Base-by-base conservation (phyloP, 2,113 vertebrate genomes). In the Acanthochromis polyacanthus region DNA sequence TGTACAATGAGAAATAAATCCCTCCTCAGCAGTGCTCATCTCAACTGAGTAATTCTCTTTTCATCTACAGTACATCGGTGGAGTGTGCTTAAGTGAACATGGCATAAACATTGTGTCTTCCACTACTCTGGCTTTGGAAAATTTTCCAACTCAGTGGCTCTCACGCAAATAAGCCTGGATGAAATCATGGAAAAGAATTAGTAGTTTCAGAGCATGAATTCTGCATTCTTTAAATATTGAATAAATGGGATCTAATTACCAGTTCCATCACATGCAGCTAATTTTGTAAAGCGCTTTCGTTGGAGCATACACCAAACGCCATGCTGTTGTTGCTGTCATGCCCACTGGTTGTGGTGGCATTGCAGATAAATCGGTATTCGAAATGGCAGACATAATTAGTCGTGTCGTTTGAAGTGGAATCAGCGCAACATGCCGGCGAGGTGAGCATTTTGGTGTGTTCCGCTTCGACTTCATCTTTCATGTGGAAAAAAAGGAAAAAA, bases 11-110 rank as follows among this genome's bases (percentile, higher is more conserved):
- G 2, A 38, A 20, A 2, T 61, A 17, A 23, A n/a, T 57, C 66
- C 10, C 38, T 12, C 63, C 40, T 5, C 12, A 19, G 40, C 20
- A 55, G 25, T 19, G 16, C 23, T 5, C n/a, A 2, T n/a, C 60
- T 17, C 77, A 66, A 66, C 14, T 17, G 38, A 10, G 20, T 64
- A 55, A 60, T 71, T 66, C 48, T 30, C 22, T 55, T 75, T 70
- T 23, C 36, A 61, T 67, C 23, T 62, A 15, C n/a, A 36, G 25
- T 20, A 4, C n/a, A 60, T 75, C 22, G 10, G n/a, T 53, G 22
- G 3, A 23, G 38, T 15, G 16, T 7, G 5, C 32, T 50, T 56
- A 80, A 75, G 43, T 20, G 22, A 75, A 60, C 25, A 16, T 48
- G 51, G 14, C 66, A 45, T 28, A 51, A 63, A 66, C 19, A 32